Base-by-base conservation (phyloP, 1,140 invertebrate genomes). In the Piezodorus guildinii region DNA sequence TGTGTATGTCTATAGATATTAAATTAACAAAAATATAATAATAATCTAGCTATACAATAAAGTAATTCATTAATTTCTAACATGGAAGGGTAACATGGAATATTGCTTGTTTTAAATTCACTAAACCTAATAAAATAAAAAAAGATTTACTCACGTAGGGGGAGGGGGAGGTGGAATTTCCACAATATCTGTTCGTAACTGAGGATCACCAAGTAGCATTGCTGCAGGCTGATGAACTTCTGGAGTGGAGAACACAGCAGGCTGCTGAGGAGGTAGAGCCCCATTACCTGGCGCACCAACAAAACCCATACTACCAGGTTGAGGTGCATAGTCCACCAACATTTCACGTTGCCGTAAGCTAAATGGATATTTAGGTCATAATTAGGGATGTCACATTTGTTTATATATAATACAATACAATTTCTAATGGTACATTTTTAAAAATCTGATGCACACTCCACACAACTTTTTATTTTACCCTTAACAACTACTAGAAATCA, bases 171-270 rank as follows among this genome's bases (percentile, higher is more conserved):
- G 62, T 12, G 51, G 27, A 51, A 60, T 30, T 64, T 58, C 71
- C 69, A 68, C 68, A 70, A 23, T 71, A 68, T 10, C 67, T 39
- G 60, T 67, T 67, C 67, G 69, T 6, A 52, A 30, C 21, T 21
- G 58, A 23, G 65, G 39, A 51, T 65, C 60, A 60, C 64, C 72
- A 62, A 66, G 70, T 19, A 72, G 69, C 34, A 39, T 39, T 8
- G 34, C 34, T 6, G 34, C 34, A 52, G 75, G 74, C 43, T 71
- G 71, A 51, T 73, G 70, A 10, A 76, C 73, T 70, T 79, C 78
- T 43, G 77, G 78, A 64, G 76, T 76, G 65, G 77, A 78, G 60
- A 74, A 79, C 39, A 79, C 77, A 21, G 73, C 77, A 15, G 77
- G 78, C 54, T 69, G 69, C 44, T 70, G 69, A 61, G 69, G 69